phyloP scores from a whole-genome alignment of 2,797 vertebrate genomes.

The Oreochromis grahami region DNA sequence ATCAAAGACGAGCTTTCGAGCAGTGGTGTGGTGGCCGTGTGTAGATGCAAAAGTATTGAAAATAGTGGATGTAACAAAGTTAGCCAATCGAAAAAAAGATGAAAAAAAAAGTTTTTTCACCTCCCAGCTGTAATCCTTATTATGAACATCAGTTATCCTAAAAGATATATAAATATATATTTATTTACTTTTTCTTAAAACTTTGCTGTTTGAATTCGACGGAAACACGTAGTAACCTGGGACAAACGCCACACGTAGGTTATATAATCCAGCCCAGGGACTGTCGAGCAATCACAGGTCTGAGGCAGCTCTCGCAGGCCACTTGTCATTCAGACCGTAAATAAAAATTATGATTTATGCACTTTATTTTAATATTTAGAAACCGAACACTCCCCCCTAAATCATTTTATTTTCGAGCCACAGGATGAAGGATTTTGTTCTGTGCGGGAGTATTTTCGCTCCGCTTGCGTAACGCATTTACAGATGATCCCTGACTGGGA shows the following conservation, averaged over 20 bases:
- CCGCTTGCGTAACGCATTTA: background rate
- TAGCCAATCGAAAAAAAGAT: background rate
- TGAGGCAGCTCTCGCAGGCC: background rate
- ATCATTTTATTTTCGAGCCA: rapidly evolving
- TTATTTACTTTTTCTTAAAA: background rate
- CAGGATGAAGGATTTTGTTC: background rate
- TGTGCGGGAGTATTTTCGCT: background rate
- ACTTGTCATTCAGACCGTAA: rapidly evolving
- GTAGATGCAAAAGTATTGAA: background rate
- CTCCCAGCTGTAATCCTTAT: background rate
- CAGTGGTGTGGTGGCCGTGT: background rate
- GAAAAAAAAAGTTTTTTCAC: rapidly evolving
- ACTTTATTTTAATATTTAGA: background rate
- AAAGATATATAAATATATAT: background rate
- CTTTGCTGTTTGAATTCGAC: background rate
- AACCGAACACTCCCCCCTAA: rapidly evolving
- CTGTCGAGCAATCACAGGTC: background rate
- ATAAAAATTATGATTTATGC: rapidly evolving
- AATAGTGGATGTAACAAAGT: background rate
- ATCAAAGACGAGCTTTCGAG: background rate
- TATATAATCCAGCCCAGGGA: conserved; percentile 1
- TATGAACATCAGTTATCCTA: background rate
- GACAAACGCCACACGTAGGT: rapidly evolving
- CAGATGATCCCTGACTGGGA: background rate
- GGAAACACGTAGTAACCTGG: background rate